phyloP scores from a whole-genome alignment of 2,888 invertebrate species.

The Ectemnius cavifrons region DNA sequence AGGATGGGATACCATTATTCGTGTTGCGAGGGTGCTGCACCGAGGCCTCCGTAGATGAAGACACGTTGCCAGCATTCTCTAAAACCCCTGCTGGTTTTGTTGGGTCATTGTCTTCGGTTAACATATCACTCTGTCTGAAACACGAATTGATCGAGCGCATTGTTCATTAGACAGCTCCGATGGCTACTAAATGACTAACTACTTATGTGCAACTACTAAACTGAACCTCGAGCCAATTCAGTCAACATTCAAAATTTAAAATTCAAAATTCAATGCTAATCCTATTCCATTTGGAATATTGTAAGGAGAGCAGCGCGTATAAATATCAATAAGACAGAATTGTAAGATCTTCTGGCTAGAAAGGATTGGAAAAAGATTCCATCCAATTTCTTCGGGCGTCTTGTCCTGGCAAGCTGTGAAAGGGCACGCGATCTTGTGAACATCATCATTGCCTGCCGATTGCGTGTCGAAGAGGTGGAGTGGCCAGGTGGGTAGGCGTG shows the following conservation, averaged over 20 bases:
- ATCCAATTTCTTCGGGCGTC: too few species aligned
- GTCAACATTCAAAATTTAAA: too few species aligned
- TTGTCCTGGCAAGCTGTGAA: conserved; percentile 2
- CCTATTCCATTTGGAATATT: too few species aligned
- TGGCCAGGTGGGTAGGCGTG: conserved; percentile 72
- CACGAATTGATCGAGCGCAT: conserved; percentile 9
- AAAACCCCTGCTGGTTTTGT: conserved; percentile 77
- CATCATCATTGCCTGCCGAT: conserved; percentile 66
- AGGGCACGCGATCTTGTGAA: conserved; percentile 30
- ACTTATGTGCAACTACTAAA: background rate
- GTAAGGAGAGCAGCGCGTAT: too few species aligned
- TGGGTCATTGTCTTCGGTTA: conserved; percentile 78
- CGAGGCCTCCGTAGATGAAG: conserved; percentile 75
- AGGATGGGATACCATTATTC: conserved; percentile 70
- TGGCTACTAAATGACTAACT: background rate
- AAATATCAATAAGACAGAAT: too few species aligned
- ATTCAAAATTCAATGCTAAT: too few species aligned
- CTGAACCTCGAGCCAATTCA: background rate
- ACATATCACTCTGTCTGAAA: conserved; percentile 76
- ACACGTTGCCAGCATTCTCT: conserved; percentile 76
- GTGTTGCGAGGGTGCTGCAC: conserved; percentile 73
- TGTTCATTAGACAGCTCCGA: conserved; percentile 1
- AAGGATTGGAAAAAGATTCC: too few species aligned
- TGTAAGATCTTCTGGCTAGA: too few species aligned
- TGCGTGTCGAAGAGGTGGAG: conserved; percentile 72